Evolutionary conservation across 2,113 vertebrate genomes (phyloP), one percentile per base, ranked within the genome.

Genomic region (Antennarius striatus): DNA sequence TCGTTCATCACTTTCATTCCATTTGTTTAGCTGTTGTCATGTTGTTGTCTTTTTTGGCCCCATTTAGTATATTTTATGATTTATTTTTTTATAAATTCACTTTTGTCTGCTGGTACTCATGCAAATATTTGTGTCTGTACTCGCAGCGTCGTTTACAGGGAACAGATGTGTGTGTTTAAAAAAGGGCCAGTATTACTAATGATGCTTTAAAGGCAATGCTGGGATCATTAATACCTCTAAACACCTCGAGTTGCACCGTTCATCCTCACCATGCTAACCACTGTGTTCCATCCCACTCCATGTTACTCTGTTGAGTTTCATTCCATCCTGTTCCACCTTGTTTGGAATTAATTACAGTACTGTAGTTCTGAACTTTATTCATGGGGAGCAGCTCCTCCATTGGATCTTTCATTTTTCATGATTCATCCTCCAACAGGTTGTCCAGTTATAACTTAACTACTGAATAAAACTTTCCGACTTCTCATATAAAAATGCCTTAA

Each of bases 161-260:
- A 6, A 11, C 15, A 57, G 45, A 48, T 70, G 28, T 50, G 12
- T 75, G 8, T 81, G 36, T 58, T 5, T 36, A 36, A 36, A 36
- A 36, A 1, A 61, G 70, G 46, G 67, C 45, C 52, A 66, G 17
- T 80, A 77, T 87, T 71, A 85, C 84, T 86, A 85, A 87, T 83
- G 67, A 22, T 72, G 71, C 78, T 71, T 81, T 73, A 22, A 75
- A 71, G 8, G 29, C 73, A 79, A 75, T 69, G 71, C 77, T 77
- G 81, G 86, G 82, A 66, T 71, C 49, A 56, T 52, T 42, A 74
- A 82, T 8, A 56, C 49, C 52, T 54, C 56, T 73, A 79, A 79
- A 73, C 76, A 60, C 69, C 62, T 73, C 43, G 16, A 68, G 67
- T 28, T 28, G 28, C 66, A 79, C 63, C 30, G 59, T 68, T 43